Conservation (phyloP, 30 jellyfish, hydroid and myxozoan genomes). For the Mastigias papua region DNA sequence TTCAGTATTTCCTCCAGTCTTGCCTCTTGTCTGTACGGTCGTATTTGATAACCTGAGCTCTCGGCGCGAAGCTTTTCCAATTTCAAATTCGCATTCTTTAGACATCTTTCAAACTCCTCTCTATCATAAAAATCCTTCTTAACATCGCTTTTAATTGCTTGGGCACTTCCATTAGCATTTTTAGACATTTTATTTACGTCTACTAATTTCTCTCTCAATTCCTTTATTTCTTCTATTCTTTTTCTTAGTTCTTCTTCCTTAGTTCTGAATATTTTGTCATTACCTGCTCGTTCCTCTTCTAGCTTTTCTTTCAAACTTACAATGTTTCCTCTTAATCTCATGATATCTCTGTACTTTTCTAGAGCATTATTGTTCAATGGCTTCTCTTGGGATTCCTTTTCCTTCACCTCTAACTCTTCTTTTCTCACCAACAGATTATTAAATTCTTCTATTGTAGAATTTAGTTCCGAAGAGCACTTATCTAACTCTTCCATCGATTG, state of each 20-base stretch:
- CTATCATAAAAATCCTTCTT: not conserved
- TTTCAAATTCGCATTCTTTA: not conserved
- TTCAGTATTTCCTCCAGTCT: conserved; percentile 1
- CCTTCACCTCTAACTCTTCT: not conserved
- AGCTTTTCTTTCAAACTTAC: conserved; percentile 14
- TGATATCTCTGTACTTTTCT: not conserved
- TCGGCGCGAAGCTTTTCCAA: not conserved
- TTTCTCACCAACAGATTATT: conserved; percentile 6
- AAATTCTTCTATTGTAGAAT: conserved; percentile 26
- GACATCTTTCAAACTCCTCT: not conserved
- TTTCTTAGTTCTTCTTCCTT: not conserved
- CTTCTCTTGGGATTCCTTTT: conserved; percentile 9
- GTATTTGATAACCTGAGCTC: not conserved
- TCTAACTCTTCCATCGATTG: not conserved
- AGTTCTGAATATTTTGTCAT: not conserved
- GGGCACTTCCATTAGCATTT: not conserved
- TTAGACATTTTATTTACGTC: not conserved
- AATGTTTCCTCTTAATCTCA: not conserved
- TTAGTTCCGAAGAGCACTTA: not conserved
- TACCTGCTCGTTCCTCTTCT: conserved; percentile 11
- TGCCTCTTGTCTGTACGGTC: conserved; percentile 3
- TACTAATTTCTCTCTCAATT: conserved; percentile 5
- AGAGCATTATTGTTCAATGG: not conserved
- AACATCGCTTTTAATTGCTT: not conserved
- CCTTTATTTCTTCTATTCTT: not conserved